Evolutionary conservation across 2,888 invertebrate genomes (phyloP).

Genomic region (Netelia melanura): DNA sequence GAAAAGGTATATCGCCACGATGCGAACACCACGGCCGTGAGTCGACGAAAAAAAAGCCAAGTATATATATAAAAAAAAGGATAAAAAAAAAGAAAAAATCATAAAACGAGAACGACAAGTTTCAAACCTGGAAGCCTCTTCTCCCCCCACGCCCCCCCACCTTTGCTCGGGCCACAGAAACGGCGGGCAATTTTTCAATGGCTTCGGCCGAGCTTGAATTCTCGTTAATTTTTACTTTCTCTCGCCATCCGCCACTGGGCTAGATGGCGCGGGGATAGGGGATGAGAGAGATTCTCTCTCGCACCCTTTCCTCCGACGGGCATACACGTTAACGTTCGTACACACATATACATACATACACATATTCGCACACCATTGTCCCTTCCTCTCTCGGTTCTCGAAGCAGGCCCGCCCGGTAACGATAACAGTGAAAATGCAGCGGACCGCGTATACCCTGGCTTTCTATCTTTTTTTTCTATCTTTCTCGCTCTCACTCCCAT

Average conservation of each 20-base stretch:
- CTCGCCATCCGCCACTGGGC: slow-evolving; percentile 80
- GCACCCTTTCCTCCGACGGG: slow-evolving; percentile 20
- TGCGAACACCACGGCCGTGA: slow-evolving; percentile 47
- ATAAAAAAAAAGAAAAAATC: slow-evolving; percentile 46
- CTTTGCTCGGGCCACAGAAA: slow-evolving; percentile 54
- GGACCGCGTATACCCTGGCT: slow-evolving; percentile 75
- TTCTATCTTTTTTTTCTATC: slow-evolving; percentile 56
- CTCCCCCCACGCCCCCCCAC: slow-evolving; percentile 58
- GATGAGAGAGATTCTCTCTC: slow-evolving; percentile 13
- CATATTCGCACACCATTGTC: slow-evolving; percentile 72
- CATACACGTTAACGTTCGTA: slow-evolving; percentile 12
- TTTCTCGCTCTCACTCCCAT: slow-evolving; percentile 10
- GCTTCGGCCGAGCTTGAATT: slow-evolving; percentile 84
- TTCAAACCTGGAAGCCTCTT: slow-evolving; percentile 76
- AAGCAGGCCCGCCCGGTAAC: slow-evolving; percentile 77
- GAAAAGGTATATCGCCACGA: slow-evolving; percentile 46
- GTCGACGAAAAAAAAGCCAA: slow-evolving; percentile 52
- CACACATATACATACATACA: slow-evolving; percentile 27
- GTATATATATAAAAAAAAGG: slow-evolving; percentile 31
- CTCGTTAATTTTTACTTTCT: slow-evolving; percentile 84
- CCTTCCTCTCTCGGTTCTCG: slow-evolving; percentile 75
- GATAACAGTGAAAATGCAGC: slow-evolving; percentile 83
- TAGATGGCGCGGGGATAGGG: slow-evolving; percentile 22
- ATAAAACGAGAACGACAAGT: slow-evolving; percentile 76
- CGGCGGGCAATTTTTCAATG: slow-evolving; percentile 83